Conservation (phyloP, 2,113 vertebrate genomes). For the Egretta garzetta region DNA sequence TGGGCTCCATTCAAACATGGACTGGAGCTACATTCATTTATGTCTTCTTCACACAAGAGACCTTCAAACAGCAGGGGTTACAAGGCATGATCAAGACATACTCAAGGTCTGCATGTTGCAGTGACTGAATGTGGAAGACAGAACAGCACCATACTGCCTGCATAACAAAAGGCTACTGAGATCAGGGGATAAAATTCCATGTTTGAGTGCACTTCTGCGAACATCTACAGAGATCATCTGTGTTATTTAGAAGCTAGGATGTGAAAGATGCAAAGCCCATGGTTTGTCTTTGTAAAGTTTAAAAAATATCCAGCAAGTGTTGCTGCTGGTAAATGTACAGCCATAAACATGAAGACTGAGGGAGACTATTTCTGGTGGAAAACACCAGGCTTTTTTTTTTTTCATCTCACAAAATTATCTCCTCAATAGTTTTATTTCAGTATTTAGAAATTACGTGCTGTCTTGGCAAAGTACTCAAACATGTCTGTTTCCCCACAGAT, state of each 20-base stretch:
- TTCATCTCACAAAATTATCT: background rate
- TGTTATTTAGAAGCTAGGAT: background rate
- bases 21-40: slow-evolving; percentile 90
- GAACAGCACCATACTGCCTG: background rate
- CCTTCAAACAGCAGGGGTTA: slow-evolving; percentile 75
- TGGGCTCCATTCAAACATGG: slow-evolving; percentile 89
- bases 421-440: background rate
- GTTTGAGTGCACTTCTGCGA: background rate
- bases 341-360: background rate
- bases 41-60: slow-evolving; percentile 85
- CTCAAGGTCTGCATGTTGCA: background rate
- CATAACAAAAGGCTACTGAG: background rate
- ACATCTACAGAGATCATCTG: background rate
- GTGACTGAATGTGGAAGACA: background rate
- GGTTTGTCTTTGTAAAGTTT: background rate
- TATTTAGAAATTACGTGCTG: background rate
- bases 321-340: background rate
- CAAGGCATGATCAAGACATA: background rate
- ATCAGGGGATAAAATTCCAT: background rate
- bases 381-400: background rate
- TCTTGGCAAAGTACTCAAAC: background rate
- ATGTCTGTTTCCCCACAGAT: background rate
- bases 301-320: background rate
- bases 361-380: background rate
- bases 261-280: background rate